These are phyloP conservation scores for Lepidotrigona ventralis DNA, from an alignment of 1,140 invertebrate species.

Conservation along the genomic window DNA sequence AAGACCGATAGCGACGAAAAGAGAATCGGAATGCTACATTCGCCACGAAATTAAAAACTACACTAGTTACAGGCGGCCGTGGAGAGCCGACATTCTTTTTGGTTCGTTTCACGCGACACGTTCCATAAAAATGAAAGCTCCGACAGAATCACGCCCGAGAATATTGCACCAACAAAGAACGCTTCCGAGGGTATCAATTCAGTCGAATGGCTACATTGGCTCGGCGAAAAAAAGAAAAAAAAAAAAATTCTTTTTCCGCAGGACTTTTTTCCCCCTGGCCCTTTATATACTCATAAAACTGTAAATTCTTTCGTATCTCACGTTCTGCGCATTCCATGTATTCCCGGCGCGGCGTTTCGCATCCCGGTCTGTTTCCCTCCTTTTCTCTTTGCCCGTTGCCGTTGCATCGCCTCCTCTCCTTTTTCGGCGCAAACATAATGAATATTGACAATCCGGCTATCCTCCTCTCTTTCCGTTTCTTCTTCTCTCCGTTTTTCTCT, in stretches of 20 bases:
- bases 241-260: conserved; percentile 31
- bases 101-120: conserved; percentile 37
- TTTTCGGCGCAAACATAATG: conserved; percentile 65
- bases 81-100: conserved; percentile 3
- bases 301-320: conserved; percentile 57
- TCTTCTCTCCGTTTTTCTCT: neutral
- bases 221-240: conserved; percentile 13
- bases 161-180: conserved; percentile 57
- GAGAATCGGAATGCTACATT: conserved; percentile 41
- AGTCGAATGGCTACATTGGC: conserved; percentile 57
- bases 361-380: conserved; percentile 38
- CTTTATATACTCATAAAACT: conserved; percentile 51
- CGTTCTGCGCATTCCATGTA: conserved; percentile 33
- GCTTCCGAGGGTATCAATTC: conserved; percentile 61
- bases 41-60: conserved; percentile 63
- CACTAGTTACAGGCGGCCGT: conserved; percentile 14
- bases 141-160: conserved; percentile 49
- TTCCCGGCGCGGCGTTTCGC: conserved; percentile 30
- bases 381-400: neutral
- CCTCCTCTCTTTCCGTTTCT: neutral
- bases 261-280: conserved; percentile 2
- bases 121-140: conserved; percentile 36
- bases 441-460: conserved; percentile 69
- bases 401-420: conserved; percentile 21
- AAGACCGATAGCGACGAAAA: neutral